A percentile compares a stretch with the other conserved stretches of the same genome.
Conservation (phyloP, 2,888 invertebrate species). For the Digitonthophagus gazella region DNA sequence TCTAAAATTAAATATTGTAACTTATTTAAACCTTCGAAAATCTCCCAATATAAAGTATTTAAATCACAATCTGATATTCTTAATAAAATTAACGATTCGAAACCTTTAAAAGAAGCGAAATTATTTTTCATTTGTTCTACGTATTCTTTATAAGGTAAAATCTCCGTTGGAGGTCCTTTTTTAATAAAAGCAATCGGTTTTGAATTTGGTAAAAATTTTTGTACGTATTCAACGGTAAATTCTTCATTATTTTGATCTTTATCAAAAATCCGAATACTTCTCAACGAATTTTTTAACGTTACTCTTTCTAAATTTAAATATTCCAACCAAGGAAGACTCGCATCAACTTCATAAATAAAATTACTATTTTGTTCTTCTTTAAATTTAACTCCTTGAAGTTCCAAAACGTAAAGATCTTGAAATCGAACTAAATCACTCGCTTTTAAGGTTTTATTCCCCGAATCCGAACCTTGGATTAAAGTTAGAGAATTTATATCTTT, state of each 20-base stretch:
- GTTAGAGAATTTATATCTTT: slow-evolving; percentile 57
- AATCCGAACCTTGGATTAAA: slow-evolving; percentile 57
- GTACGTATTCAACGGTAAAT: slow-evolving; percentile 46
- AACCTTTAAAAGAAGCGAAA: slow-evolving; percentile 52
- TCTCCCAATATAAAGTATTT: slow-evolving; percentile 64
- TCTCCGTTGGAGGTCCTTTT: slow-evolving; percentile 52
- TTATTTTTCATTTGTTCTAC: slow-evolving; percentile 55
- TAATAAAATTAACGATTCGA: slow-evolving; percentile 57
- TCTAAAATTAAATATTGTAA: slow-evolving; percentile 64
- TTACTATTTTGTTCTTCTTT: slow-evolving; percentile 41
- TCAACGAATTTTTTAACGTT: slow-evolving; percentile 43
- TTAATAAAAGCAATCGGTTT: slow-evolving; percentile 45
- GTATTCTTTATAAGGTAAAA: slow-evolving; percentile 64
- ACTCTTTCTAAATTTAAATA: slow-evolving; percentile 57
- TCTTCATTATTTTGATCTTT: slow-evolving; percentile 48
- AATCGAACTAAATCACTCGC: slow-evolving; percentile 53
- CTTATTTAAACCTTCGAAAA: slow-evolving; percentile 63
- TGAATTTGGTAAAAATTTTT: slow-evolving; percentile 41
- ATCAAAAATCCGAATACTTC: slow-evolving; percentile 48
- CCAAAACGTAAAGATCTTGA: slow-evolving; percentile 57
- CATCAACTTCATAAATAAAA: slow-evolving; percentile 53
- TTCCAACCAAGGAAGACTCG: slow-evolving; percentile 51
- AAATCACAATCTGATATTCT: slow-evolving; percentile 61
- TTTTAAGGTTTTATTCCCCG: slow-evolving; percentile 51
- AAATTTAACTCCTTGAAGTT: slow-evolving; percentile 58